Evolutionary conservation across 2,797 vertebrate species (phyloP), one percentile per base, ranked within the genome.

Genomic region (Lutjanus campechanus): DNA sequence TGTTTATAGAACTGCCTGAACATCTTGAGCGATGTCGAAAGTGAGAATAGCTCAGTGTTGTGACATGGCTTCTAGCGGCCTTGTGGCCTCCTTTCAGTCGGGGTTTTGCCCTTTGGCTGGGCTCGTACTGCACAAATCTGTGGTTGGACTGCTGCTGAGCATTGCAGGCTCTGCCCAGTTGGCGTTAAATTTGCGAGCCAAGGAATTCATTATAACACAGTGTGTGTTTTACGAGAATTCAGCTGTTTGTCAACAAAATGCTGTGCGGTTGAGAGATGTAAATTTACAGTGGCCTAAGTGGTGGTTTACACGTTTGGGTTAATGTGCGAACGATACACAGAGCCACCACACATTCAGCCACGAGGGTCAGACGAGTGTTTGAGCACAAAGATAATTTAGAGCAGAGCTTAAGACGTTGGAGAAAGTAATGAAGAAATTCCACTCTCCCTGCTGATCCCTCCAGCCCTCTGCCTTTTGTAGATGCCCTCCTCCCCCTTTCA

Each of bases 401-500:
- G 65, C 71, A 78, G 76, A 77, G 84, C 79, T 88, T 83, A 76
- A 82, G 84, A 87, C 82, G 72, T 41, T 73, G 72, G 72, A 62
- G 76, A 85, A 89, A 91, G 83, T 91, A 85, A 93, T 91, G 86
- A 90, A 90, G 85, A 90, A 88, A 92, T 90, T 91, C 85, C 85
- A 70, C 77, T 89, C 83, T 77, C 78, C 53, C 78, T 67, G 77
- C 81, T 90, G 83, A 84, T 90, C 88, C 77, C 64, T 64, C 50
- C 54, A 69, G 36, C 50, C 51, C 75, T 76, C 72, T 69, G 81
- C 63, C 85, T 84, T 86, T 84, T 82, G 72, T 80, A 65, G 82
- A 82, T 87, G 71, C 82, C 84, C 84, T 77, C 76, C 15, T 56
- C 58, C 72, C 77, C 85, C 76, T 72, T 80, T 84, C 43, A 76